Percentiles rank a stretch among this genome's conserved stretches.
phyloP scores from a whole-genome alignment of 2,888 invertebrate genomes.

The Prosopocoilus inquinatus region DNA sequence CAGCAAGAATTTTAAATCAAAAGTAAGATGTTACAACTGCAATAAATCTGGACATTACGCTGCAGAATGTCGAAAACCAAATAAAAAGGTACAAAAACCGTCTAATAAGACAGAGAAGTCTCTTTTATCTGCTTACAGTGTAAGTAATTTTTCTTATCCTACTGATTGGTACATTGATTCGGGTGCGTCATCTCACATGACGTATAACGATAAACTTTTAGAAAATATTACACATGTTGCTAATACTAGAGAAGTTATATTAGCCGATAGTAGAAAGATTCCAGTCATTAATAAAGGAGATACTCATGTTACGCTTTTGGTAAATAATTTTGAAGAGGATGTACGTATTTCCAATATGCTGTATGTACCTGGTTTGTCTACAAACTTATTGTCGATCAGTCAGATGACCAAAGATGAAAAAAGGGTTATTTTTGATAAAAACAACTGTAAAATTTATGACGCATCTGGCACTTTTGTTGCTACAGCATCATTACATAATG shows the following conservation, averaged over 20 bases:
- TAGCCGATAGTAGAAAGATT: conserved; percentile 3
- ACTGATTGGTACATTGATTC: conserved; percentile 23
- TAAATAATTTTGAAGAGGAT: conserved; percentile 1
- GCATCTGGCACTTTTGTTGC: not conserved
- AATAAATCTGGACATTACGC: conserved; percentile 15
- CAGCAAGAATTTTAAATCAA: not conserved
- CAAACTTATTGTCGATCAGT: conserved; percentile 6
- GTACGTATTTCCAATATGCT: conserved; percentile 3
- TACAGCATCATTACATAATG: conserved; percentile 1
- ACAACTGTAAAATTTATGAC: conserved; percentile 1
- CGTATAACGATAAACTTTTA: conserved; percentile 2
- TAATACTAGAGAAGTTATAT: not conserved
- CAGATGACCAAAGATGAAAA: not conserved
- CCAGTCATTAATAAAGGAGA: conserved; percentile 2
- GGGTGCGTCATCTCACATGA: conserved; percentile 23
- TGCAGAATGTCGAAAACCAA: conserved; percentile 8
- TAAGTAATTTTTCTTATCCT: not conserved
- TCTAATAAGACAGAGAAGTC: not conserved
- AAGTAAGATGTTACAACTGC: conserved; percentile 16
- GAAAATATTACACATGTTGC: conserved; percentile 8
- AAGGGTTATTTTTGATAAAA: conserved; percentile 4
- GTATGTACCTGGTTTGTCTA: not conserved
- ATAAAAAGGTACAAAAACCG: not conserved
- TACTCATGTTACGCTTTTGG: not conserved
- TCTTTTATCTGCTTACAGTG: not conserved